Conservation (phyloP, 2,888 invertebrate species). For the Heliconius erato region DNA sequence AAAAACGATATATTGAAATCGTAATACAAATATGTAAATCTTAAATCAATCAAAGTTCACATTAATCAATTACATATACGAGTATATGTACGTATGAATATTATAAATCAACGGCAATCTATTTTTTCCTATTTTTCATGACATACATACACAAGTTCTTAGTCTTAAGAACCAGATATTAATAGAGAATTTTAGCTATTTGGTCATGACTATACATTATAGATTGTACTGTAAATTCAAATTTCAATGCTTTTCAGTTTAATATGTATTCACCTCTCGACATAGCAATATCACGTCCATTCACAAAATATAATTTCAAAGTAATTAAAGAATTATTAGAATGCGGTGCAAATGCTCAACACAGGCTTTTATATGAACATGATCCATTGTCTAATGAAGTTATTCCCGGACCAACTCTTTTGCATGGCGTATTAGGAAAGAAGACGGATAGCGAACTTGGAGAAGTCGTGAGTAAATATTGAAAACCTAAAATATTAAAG, state of each 20-base stretch:
- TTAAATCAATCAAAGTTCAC: background rate
- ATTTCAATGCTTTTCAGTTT: conserved; percentile 57
- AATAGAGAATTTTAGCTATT: background rate
- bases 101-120: background rate
- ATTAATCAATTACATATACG: background rate
- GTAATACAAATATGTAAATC: too few relatives aligned
- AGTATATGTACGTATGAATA: background rate
- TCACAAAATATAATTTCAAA: conserved; percentile 64
- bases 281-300: conserved; percentile 65
- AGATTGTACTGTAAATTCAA: background rate
- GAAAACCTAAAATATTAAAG: background rate
- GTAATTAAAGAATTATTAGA: conserved; percentile 66
- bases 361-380: conserved; percentile 56
- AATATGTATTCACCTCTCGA: conserved; percentile 68
- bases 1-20: too few relatives aligned
- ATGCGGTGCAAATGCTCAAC: conserved; percentile 64
- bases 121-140: too few relatives aligned
- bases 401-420: conserved; percentile 68
- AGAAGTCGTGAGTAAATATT: conserved; percentile 62
- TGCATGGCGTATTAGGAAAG: conserved; percentile 69
- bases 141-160: too few relatives aligned
- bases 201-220: background rate
- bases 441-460: conserved; percentile 60
- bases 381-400: conserved; percentile 43
- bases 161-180: background rate